Evolutionary conservation across 2,888 invertebrate genomes (phyloP).

Genomic region (Capitulum mitella): DNA sequence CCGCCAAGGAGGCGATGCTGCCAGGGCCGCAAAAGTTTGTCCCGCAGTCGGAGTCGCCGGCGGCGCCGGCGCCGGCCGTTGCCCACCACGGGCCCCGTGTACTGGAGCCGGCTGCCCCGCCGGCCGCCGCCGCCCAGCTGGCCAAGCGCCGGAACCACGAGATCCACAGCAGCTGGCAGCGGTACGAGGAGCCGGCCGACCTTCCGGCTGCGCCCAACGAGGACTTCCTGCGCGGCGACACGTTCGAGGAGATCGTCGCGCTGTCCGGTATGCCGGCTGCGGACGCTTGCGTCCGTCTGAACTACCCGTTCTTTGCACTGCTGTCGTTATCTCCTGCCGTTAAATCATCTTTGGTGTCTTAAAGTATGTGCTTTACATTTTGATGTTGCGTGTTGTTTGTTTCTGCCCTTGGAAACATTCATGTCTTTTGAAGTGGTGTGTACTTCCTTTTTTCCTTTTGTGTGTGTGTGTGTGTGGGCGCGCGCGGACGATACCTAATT

Average conservation of each 20-base stretch:
- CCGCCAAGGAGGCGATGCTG: background rate
- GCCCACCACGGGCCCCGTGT: background rate
- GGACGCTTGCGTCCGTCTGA: constrained; percentile 44
- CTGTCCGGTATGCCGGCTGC: too few species aligned
- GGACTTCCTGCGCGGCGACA: constrained; percentile 22
- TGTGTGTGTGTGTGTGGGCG: background rate
- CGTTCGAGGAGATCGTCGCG: constrained; percentile 34
- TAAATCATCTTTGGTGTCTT: too few species aligned
- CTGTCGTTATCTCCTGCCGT: background rate
- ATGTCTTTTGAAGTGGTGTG: too few species aligned
- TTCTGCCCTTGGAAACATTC: too few species aligned
- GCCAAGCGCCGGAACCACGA: background rate
- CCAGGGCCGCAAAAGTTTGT: background rate
- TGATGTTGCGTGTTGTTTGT: too few species aligned
- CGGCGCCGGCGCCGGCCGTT: background rate
- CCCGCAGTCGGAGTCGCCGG: background rate
- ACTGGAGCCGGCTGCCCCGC: background rate
- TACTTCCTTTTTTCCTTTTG: constrained; percentile 36
- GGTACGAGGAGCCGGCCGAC: constrained; percentile 30
- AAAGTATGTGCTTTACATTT: too few species aligned
- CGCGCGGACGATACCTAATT: too few species aligned
- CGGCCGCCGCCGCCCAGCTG: background rate
- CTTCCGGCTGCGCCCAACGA: constrained; percentile 32
- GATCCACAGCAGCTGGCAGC: constrained; percentile 29
- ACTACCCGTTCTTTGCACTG: constrained; percentile 43